Percentiles rank a stretch among this genome's conserved stretches.
phyloP scores from a whole-genome alignment of 23 tunicate genomes.

The Trididemnum miniatum region DNA sequence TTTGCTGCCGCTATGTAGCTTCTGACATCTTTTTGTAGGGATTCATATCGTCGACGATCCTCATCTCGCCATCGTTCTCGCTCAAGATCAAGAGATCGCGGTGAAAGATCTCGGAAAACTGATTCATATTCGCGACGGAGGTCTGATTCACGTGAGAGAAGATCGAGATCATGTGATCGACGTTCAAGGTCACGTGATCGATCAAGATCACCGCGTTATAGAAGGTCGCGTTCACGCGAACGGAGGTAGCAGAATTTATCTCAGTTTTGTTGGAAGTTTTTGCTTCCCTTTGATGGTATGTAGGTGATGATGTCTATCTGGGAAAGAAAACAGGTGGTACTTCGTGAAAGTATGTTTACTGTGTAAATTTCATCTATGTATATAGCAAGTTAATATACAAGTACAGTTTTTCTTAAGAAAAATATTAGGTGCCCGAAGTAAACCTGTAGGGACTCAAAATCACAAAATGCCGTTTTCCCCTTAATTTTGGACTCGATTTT shows the following conservation, averaged over 20 bases:
- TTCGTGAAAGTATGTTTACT: too few relatives aligned
- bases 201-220: not conserved
- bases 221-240: conserved; percentile 10
- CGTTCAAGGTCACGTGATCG: conserved; percentile 26
- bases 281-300: too few relatives aligned
- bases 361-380: too few relatives aligned
- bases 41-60: too few relatives aligned
- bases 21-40: not conserved
- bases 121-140: not conserved
- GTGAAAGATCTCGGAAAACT: not conserved
- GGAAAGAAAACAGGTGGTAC: not conserved
- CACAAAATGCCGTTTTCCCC: too few relatives aligned
- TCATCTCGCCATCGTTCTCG: conserved; percentile 25
- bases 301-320: not conserved
- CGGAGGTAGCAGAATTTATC: not conserved
- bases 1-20: too few relatives aligned
- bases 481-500: too few relatives aligned
- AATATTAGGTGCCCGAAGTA: too few relatives aligned
- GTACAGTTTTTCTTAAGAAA: too few relatives aligned
- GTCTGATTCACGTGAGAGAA: conserved; percentile 22
- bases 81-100: conserved; percentile 13
- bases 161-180: conserved; percentile 15
- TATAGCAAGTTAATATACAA: too few relatives aligned
- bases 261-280: too few relatives aligned
- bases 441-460: too few relatives aligned